Percentiles rank a stretch among this genome's conserved stretches.
phyloP scores from a whole-genome alignment of 2,797 vertebrate genomes.

The Uromys caudimaculatus region DNA sequence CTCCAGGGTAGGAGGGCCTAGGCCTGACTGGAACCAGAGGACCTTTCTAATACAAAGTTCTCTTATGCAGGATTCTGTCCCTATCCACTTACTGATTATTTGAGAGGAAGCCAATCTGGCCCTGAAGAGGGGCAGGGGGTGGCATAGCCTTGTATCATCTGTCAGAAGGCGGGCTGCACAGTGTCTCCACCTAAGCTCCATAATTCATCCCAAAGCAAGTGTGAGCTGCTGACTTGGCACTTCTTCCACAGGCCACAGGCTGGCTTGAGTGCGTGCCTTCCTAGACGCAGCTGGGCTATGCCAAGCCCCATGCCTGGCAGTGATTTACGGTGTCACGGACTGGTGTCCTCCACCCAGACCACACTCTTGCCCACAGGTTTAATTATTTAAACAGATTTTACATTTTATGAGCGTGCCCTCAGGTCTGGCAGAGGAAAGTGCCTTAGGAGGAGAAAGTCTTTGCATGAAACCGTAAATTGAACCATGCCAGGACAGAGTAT shows the following conservation, averaged over 20 bases:
- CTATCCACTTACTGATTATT: background rate
- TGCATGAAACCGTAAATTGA: slow-evolving; percentile 66
- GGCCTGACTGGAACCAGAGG: background rate
- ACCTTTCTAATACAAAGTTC: background rate
- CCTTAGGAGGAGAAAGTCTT: slow-evolving; percentile 5
- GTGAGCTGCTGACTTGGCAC: accelerated
- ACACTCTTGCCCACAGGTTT: slow-evolving; percentile 70
- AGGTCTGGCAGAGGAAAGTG: slow-evolving; percentile 61
- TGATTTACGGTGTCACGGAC: slow-evolving; percentile 72
- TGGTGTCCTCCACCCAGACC: slow-evolving; percentile 63
- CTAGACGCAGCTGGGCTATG: background rate
- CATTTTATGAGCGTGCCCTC: slow-evolving; percentile 71
- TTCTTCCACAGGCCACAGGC: background rate
- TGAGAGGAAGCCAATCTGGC: background rate
- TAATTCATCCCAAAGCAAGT: slow-evolving; percentile 34
- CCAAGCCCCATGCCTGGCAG: slow-evolving; percentile 21
- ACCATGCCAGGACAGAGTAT: slow-evolving; percentile 43
- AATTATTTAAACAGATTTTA: slow-evolving; percentile 80
- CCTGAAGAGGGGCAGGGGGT: background rate
- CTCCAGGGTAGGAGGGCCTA: background rate
- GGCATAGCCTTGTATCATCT: background rate
- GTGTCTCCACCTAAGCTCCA: background rate
- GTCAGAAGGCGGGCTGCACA: background rate
- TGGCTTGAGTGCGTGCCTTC: background rate
- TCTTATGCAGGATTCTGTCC: background rate